Conservation (phyloP, 2,888 invertebrate species). For the Clusia tigrina region DNA sequence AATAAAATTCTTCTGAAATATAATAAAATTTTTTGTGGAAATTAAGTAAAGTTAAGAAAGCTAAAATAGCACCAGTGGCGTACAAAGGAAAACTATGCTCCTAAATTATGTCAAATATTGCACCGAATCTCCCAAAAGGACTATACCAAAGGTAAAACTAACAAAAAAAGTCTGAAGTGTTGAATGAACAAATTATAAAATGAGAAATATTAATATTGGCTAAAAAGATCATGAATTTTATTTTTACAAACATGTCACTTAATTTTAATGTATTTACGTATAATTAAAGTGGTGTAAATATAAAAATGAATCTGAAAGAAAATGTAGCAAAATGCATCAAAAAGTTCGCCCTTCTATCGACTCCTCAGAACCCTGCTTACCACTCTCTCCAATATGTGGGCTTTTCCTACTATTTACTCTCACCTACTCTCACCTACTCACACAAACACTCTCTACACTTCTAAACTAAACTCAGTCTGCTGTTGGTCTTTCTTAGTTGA, state of each 20-base stretch:
- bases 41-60: slow-evolving; percentile 2
- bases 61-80: background rate
- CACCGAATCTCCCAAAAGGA: slow-evolving; percentile 29
- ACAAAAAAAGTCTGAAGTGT: background rate
- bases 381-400: background rate
- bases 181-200: background rate
- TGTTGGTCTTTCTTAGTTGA: slow-evolving; percentile 87
- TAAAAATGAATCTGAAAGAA: background rate
- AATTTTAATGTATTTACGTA: background rate
- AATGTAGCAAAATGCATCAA: slow-evolving; percentile 2
- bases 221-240: slow-evolving; percentile 34
- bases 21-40: background rate
- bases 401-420: background rate
- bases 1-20: background rate
- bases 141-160: background rate
- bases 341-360: background rate
- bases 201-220: slow-evolving; percentile 14
- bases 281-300: background rate
- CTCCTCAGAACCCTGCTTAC: background rate
- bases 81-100: background rate
- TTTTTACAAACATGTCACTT: slow-evolving; percentile 6
- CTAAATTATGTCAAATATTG: slow-evolving; percentile 28
- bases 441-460: slow-evolving; percentile 26
- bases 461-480: slow-evolving; percentile 83
- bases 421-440: background rate